Evolutionary conservation across 2,888 invertebrate genomes (phyloP).

Genomic region (Sphecodes monilicornis): DNA sequence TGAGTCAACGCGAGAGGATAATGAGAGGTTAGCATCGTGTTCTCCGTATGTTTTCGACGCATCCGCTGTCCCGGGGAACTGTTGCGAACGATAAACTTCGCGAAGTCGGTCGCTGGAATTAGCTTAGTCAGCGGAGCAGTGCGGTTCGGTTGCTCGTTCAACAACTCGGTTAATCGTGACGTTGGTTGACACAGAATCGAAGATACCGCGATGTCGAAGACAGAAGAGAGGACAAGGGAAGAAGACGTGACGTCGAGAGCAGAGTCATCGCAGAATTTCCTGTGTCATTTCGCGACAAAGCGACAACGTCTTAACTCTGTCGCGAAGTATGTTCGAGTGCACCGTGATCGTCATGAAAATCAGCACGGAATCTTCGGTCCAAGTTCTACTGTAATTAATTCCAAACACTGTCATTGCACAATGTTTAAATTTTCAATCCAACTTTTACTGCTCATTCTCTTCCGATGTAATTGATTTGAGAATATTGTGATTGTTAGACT

Average conservation of each 20-base stretch:
- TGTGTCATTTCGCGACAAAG: neutral
- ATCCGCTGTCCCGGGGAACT: neutral
- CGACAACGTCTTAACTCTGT: neutral
- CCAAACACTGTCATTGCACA: no score
- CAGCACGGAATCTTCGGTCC: no score
- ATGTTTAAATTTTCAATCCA: no score
- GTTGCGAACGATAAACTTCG: constrained; percentile 1
- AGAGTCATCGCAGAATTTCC: constrained; percentile 26
- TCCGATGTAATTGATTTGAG: no score
- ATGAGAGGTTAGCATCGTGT: neutral
- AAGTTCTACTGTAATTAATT: no score
- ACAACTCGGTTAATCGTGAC: constrained; percentile 11
- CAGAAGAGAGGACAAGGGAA: neutral
- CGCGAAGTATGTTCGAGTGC: no score
- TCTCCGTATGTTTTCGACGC: neutral
- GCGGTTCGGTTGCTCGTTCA: constrained; percentile 14
- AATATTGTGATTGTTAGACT: no score
- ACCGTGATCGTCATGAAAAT: no score
- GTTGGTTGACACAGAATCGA: neutral
- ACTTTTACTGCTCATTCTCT: no score
- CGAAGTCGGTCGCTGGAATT: neutral
- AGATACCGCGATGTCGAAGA: neutral
- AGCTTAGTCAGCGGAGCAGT: constrained; percentile 6
- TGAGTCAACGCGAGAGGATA: neutral
- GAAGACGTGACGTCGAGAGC: neutral